Percentiles rank a stretch among this genome's conserved stretches.
These are phyloP conservation scores for Myoxocephalus aenaeus DNA, from an alignment of 2,797 vertebrate species.

Conservation along the genomic window DNA sequence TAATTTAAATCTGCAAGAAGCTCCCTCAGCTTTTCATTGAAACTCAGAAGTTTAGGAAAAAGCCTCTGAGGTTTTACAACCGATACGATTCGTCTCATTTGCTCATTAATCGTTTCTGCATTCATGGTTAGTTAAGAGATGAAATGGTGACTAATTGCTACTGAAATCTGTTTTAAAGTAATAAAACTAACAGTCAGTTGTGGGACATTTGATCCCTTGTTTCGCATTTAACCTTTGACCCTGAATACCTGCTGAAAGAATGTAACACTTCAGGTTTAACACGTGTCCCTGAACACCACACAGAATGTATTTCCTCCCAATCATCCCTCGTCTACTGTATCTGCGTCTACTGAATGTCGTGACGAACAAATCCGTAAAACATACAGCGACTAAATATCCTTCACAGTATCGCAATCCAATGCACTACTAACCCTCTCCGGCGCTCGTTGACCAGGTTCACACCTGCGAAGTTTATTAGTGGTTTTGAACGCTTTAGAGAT, in stretches of 20 bases:
- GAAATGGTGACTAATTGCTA: background rate
- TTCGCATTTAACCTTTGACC: constrained; percentile 1
- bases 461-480: constrained; percentile 6
- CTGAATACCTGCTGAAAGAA: constrained; percentile 12
- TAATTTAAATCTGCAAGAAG: no score
- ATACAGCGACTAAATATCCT: background rate
- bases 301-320: constrained; percentile 53
- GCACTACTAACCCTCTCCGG: constrained; percentile 42
- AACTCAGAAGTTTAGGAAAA: no score
- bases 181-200: background rate
- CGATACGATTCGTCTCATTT: background rate
- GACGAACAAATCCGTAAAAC: background rate
- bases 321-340: constrained; percentile 11
- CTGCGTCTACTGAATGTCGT: constrained; percentile 52
- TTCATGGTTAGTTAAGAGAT: background rate
- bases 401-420: constrained; percentile 17
- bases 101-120: background rate
- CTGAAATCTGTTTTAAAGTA: background rate
- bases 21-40: no score
- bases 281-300: background rate
- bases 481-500: constrained; percentile 51
- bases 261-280: constrained; percentile 7
- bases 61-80: background rate
- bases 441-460: background rate
- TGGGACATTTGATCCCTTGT: background rate